These are phyloP conservation scores for Ophthalmolycus amberensis DNA, from an alignment of 2,113 vertebrate genomes.

Conservation along the genomic window DNA sequence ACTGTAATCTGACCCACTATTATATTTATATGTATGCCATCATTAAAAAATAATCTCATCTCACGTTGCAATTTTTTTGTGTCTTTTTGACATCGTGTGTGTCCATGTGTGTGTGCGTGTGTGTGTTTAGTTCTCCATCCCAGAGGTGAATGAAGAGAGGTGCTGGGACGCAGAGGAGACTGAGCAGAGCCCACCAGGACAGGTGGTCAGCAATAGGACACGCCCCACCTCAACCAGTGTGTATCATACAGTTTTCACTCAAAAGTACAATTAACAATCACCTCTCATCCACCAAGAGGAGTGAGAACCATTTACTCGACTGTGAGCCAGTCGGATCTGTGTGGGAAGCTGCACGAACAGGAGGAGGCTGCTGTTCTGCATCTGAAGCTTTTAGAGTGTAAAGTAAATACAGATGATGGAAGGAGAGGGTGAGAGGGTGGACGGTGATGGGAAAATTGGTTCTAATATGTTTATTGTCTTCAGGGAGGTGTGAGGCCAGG, in stretches of 20 bases:
- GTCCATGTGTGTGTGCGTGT: conserved; percentile 18
- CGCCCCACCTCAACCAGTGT: conserved; percentile 91
- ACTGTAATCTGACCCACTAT: neutral
- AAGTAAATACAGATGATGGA: neutral
- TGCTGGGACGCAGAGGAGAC: conserved; percentile 70
- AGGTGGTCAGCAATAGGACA: conserved; percentile 79
- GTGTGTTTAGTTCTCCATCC: conserved; percentile 81
- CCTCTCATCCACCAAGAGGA: neutral
- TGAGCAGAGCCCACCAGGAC: conserved; percentile 71
- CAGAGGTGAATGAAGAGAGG: conserved; percentile 81
- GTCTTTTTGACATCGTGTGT: neutral
- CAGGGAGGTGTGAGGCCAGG: conserved; percentile 10
- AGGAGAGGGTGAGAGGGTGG: neutral
- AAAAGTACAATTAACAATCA: neutral
- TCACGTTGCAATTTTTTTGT: neutral
- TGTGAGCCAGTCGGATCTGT: neutral
- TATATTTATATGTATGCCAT: neutral
- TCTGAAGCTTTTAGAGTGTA: conserved; percentile 20
- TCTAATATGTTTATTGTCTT: conserved; percentile 34
- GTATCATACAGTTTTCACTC: conserved; percentile 50
- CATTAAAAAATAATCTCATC: neutral
- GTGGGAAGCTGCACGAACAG: neutral
- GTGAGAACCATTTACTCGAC: neutral
- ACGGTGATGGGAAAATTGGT: neutral
- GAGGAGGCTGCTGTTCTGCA: neutral